phyloP scores from a whole-genome alignment of 2,113 vertebrate genomes.

The Burhinus oedicnemus region DNA sequence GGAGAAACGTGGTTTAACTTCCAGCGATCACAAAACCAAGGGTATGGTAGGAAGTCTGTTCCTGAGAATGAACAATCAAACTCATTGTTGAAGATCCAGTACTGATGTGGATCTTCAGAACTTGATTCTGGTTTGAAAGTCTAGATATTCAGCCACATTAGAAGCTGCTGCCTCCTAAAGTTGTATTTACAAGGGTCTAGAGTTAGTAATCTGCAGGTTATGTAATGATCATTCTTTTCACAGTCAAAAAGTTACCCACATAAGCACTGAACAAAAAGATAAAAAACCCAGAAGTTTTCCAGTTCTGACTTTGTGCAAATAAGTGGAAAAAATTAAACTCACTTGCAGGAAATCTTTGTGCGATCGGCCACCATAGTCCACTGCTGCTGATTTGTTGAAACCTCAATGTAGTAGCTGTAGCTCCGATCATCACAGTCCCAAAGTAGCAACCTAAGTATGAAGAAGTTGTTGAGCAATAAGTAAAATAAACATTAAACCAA shows the following conservation, averaged over 20 bases:
- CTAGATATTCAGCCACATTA: neutral
- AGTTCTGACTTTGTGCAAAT: neutral
- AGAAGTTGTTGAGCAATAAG: neutral
- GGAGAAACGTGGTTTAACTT: neutral
- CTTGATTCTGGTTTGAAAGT: neutral
- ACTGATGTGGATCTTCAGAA: neutral
- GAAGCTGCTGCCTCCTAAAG: neutral
- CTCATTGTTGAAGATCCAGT: neutral
- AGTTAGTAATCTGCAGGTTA: neutral
- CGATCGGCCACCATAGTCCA: slow-evolving; percentile 94
- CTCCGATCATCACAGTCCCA: slow-evolving; percentile 98
- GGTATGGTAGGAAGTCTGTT: neutral
- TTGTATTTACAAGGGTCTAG: neutral
- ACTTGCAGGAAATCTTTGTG: slow-evolving; percentile 93
- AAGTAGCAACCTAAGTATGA: slow-evolving; percentile 84
- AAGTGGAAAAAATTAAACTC: slow-evolving; percentile 43
- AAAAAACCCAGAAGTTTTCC: neutral
- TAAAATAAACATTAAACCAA: neutral
- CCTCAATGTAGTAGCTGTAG: slow-evolving; percentile 95
- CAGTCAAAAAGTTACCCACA: neutral
- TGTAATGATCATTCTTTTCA: neutral
- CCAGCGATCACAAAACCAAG: neutral
- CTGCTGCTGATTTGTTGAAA: slow-evolving; percentile 94
- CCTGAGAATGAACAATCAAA: neutral
- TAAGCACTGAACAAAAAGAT: neutral